phyloP scores from a whole-genome alignment of 2,888 invertebrate species.

The Dermolepida albohirtum region DNA sequence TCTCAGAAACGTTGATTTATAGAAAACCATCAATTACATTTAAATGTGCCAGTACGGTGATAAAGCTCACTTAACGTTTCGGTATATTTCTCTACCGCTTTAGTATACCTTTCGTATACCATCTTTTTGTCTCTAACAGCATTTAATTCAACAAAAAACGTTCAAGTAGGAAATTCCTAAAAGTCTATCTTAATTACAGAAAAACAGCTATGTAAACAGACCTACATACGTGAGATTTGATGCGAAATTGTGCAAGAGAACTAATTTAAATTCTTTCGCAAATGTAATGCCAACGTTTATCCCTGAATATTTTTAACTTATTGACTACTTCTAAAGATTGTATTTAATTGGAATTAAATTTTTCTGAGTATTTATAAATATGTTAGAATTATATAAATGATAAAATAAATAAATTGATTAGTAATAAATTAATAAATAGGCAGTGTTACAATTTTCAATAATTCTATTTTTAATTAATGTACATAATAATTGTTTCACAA shows the following conservation, averaged over 20 bases:
- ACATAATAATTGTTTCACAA: no score
- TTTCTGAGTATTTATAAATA: no score
- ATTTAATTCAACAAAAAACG: constrained; percentile 35
- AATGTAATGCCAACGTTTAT: no score
- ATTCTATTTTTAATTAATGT: no score
- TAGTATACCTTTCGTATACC: neutral
- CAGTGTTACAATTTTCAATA: no score
- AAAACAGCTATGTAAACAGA: neutral
- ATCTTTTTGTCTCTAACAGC: constrained; percentile 22
- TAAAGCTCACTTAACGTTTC: constrained; percentile 29
- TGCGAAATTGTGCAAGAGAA: neutral
- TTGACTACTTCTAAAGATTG: no score
- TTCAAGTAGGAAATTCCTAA: neutral
- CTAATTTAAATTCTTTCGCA: neutral
- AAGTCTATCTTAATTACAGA: constrained; percentile 18
- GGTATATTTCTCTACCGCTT: constrained; percentile 21
- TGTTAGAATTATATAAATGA: no score
- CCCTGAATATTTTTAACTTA: no score
- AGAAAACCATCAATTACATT: constrained; percentile 35
- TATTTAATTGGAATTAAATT: no score
- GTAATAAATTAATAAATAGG: no score
- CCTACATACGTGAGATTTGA: neutral
- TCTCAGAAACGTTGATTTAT: constrained; percentile 38
- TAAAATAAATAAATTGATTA: no score
- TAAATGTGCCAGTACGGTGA: constrained; percentile 16